phyloP scores from a whole-genome alignment of 2,888 invertebrate genomes.

The Cephus pygmeus region DNA sequence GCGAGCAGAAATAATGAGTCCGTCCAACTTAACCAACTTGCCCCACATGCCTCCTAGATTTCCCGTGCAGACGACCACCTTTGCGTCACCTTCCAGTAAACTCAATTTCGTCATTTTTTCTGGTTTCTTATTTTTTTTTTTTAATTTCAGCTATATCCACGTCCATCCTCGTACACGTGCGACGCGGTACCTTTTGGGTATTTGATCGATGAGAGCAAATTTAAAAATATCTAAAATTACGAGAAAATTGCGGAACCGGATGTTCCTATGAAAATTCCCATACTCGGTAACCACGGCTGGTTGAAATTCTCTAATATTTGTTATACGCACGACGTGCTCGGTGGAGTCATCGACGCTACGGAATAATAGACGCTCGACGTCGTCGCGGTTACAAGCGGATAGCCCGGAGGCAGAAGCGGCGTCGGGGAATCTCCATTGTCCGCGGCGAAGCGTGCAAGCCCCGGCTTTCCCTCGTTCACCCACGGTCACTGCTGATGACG shows the following conservation, averaged over 20 bases:
- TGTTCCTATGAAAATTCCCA: neutral
- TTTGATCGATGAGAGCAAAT: neutral
- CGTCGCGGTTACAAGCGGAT: neutral
- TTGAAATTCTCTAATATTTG: neutral
- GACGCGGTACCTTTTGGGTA: too few relatives aligned
- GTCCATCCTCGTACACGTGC: neutral
- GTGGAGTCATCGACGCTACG: neutral
- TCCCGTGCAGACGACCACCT: neutral
- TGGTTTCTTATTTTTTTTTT: neutral
- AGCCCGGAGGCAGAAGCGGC: neutral
- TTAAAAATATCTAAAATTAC: neutral
- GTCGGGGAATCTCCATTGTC: conserved; percentile 46
- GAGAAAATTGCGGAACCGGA: neutral
- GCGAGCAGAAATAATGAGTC: conserved; percentile 61
- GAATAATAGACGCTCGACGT: neutral
- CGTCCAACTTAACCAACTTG: conserved; percentile 27
- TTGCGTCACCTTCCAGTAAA: neutral
- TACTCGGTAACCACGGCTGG: neutral
- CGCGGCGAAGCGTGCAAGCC: conserved; percentile 58
- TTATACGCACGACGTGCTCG: neutral
- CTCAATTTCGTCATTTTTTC: neutral
- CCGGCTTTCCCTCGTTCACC: conserved; percentile 61
- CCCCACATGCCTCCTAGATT: neutral
- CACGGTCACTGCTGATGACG: conserved; percentile 62
- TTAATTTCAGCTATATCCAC: neutral